Base-by-base conservation (phyloP, 2,797 vertebrate genomes). In the Melanotaenia trifasciata region DNA sequence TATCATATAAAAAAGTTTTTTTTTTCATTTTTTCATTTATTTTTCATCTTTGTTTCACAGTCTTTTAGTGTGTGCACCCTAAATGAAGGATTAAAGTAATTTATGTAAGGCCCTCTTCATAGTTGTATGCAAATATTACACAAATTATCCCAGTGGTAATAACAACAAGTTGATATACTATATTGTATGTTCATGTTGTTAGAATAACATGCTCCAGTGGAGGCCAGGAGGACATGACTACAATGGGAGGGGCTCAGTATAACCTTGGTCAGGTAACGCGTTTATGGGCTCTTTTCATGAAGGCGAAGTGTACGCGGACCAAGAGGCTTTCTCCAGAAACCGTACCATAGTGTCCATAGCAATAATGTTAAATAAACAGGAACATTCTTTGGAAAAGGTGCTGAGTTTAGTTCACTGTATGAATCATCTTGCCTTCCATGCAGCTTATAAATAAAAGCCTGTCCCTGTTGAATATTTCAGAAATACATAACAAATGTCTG, bases 401-500 rank as follows among this genome's bases (percentile, higher is more conserved):
- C 18, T 18, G 43, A 45, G 43, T 6, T 45, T 3, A 22, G n/a
- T 22, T 51, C 10, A 24, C 13, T 13, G 13, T 54, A 13, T 28
- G 22, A 26, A 54, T 26, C 47, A 32, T 47, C 35, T 36, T 57
- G 47, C 47, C 24, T 68, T 60, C 36, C 26, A 54, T 64, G 13
- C 32, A 53, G 40, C 8, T 33, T 59, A 26, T 45, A 51, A 1
- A 70, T 45, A 36, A 60, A 61, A 43, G 56, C 16, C 35, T 76
- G 72, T 54, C 18, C 1, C 58, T 68, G 58, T 76, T 2, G 22
- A 58, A 32, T 56, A 22, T 70, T 32, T 50, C 47, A 38, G 54
- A 60, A 30, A 66, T 14, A 58, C 30, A 69, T 47, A 51, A 54
- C 28, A 0, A 11, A 58, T 71, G 67, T 64, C 38, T 47, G 61